Conservation (phyloP, 2,797 vertebrate genomes). For the Oreochromis grahami region DNA sequence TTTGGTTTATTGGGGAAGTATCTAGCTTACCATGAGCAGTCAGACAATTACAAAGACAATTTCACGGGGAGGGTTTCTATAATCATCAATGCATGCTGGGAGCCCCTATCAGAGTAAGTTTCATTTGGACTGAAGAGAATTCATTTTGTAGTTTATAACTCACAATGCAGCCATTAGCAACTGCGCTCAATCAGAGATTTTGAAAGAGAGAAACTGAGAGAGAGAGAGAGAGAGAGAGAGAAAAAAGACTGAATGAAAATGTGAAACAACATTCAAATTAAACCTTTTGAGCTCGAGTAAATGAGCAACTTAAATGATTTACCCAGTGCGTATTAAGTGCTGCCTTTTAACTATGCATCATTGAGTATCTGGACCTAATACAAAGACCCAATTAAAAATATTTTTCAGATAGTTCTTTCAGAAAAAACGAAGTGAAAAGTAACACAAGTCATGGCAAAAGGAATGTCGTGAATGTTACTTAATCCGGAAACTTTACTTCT, state of each 20-base stretch:
- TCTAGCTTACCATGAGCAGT: slow-evolving; percentile 57
- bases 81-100: slow-evolving; percentile 74
- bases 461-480: slow-evolving; percentile 19
- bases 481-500: slow-evolving; percentile 25
- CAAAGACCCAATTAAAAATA: slow-evolving; percentile 9
- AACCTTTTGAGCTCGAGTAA: slow-evolving; percentile 58
- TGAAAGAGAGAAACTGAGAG: slow-evolving; percentile 6
- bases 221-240: not conserved
- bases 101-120: slow-evolving; percentile 68
- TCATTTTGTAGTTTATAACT: slow-evolving; percentile 73
- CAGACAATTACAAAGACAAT: slow-evolving; percentile 75
- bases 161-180: slow-evolving; percentile 65
- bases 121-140: slow-evolving; percentile 69
- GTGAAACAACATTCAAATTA: slow-evolving; percentile 63
- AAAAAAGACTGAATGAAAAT: slow-evolving; percentile 32
- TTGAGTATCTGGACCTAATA: slow-evolving; percentile 24
- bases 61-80: slow-evolving; percentile 71
- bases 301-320: slow-evolving; percentile 61
- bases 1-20: slow-evolving; percentile 65
- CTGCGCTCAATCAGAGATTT: slow-evolving; percentile 60
- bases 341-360: slow-evolving; percentile 39
- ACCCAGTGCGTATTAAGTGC: slow-evolving; percentile 41
- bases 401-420: slow-evolving; percentile 7
- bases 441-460: not conserved
- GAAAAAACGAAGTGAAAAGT: not conserved